Base-by-base conservation (phyloP, 2,113 vertebrate genomes). In the Lepisosteus oculatus region DNA sequence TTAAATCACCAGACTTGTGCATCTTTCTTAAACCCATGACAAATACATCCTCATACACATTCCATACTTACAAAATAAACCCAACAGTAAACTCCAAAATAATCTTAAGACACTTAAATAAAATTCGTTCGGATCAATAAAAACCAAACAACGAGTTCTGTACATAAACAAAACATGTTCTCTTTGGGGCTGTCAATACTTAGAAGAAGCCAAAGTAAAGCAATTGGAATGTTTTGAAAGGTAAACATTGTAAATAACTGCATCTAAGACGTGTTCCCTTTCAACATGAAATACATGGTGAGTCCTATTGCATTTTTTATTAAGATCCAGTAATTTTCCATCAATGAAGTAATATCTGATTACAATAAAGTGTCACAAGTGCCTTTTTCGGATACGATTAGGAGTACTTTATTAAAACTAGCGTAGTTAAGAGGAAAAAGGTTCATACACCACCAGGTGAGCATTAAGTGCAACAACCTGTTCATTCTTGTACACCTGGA, bases 171-270 rank as follows among this genome's bases (percentile, higher is more conserved):
- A 42, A 73, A 55, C 66, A 62, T 55, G 44, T 57, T n/a, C n/a
- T 5, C 5, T 51, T 51, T 9, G 5, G 47, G 47, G 47, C 47
- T 51, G 5, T 65, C 59, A 72, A 11, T 59, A 68, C 41, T 43
- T 43, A 55, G 11, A 13, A 76, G 69, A 66, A 61, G 12, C 55
- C 47, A 45, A 13, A 67, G n/a, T 65, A 59, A 51, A 59, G 61
- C 63, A 42, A 15, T 55, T 75, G 85, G 83, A 86, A 89, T 84
- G 83, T 85, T 73, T 11, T 14, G 29, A 77, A 55, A 71, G 41
- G 68, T 68, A 56, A 17, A 1, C 13, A 44, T 43, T 44, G 68
- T 72, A 7, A 57, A 55, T 47, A 17, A 47, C 7, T 15, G 15
- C 54, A 43, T 68, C 47, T 71, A 51, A 51, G 47, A 51, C 47